A percentile compares a stretch with the other conserved stretches of the same genome.
Conservation (phyloP, 2,797 vertebrate genomes). For the Ciconia nigra region DNA sequence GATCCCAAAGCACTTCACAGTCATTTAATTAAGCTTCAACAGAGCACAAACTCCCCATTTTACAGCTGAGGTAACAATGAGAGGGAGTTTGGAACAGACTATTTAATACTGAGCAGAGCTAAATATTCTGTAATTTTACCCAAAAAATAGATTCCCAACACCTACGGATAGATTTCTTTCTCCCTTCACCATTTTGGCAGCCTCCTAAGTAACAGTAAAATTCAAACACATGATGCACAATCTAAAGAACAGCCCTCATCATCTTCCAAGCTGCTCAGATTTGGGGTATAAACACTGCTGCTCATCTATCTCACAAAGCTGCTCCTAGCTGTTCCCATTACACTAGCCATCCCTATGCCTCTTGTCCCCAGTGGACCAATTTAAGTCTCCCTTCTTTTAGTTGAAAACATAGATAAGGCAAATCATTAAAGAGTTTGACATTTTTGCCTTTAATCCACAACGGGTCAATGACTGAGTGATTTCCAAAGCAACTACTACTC, state of each 20-base stretch:
- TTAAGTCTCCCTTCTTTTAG: not conserved
- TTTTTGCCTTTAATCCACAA: conserved; percentile 6
- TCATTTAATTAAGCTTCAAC: conserved; percentile 51
- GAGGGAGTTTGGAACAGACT: not conserved
- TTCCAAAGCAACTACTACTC: not conserved
- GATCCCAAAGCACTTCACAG: conserved; percentile 43
- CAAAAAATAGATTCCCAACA: not conserved
- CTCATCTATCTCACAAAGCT: not conserved
- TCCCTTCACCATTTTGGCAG: not conserved
- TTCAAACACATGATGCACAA: not conserved
- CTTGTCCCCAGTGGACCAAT: not conserved
- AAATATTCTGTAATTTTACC: not conserved
- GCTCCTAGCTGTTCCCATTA: not conserved
- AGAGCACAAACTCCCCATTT: conserved; percentile 38
- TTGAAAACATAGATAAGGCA: not conserved
- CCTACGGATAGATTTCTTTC: not conserved
- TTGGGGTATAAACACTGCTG: not conserved
- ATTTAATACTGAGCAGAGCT: not conserved
- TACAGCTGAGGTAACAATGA: conserved; percentile 34
- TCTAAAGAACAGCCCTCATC: not conserved
- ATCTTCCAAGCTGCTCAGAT: not conserved
- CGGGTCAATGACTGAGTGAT: not conserved
- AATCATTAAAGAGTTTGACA: conserved; percentile 4
- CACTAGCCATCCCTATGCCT: not conserved
- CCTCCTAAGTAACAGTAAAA: not conserved